Conservation (phyloP, 1,140 invertebrate genomes). For the Drosophila guanche region DNA sequence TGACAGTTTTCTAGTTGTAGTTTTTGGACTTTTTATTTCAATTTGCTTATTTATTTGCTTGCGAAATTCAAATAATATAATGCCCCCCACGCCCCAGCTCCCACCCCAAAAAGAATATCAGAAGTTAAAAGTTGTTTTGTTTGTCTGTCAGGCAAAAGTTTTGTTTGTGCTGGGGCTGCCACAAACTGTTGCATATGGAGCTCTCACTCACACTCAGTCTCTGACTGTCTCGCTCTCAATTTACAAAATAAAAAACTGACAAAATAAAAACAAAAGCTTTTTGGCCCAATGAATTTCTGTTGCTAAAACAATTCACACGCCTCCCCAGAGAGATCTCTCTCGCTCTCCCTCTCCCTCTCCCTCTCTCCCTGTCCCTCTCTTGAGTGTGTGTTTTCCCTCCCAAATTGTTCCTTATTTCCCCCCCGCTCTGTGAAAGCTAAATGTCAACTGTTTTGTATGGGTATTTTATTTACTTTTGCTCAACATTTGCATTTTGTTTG, state of each 20-base stretch:
- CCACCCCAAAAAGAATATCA: slow-evolving; percentile 34
- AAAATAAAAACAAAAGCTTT: slow-evolving; percentile 14
- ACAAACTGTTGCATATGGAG: slow-evolving; percentile 33
- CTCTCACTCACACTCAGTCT: neutral
- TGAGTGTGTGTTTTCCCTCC: neutral
- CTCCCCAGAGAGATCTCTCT: slow-evolving; percentile 11
- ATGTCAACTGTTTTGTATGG: slow-evolving; percentile 36
- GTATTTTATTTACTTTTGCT: slow-evolving; percentile 51
- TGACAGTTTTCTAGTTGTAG: slow-evolving; percentile 41
- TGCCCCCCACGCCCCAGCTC: neutral
- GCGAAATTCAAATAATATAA: slow-evolving; percentile 60
- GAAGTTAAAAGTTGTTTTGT: slow-evolving; percentile 45
- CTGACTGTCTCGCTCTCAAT: no score
- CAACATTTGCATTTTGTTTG: slow-evolving; percentile 55
- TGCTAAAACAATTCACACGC: slow-evolving; percentile 47
- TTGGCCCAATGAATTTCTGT: slow-evolving; percentile 40
- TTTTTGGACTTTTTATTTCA: slow-evolving; percentile 39
- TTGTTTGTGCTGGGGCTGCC: neutral
- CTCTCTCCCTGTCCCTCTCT: neutral
- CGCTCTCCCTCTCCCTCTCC: neutral
- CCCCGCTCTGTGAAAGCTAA: slow-evolving; percentile 15
- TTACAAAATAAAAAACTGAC: no score
- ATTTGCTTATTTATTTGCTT: slow-evolving; percentile 53
- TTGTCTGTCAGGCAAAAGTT: slow-evolving; percentile 27
- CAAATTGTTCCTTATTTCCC: slow-evolving; percentile 3